phyloP scores from a whole-genome alignment of 2,888 invertebrate genomes.

The Toxonevra muliebris region DNA sequence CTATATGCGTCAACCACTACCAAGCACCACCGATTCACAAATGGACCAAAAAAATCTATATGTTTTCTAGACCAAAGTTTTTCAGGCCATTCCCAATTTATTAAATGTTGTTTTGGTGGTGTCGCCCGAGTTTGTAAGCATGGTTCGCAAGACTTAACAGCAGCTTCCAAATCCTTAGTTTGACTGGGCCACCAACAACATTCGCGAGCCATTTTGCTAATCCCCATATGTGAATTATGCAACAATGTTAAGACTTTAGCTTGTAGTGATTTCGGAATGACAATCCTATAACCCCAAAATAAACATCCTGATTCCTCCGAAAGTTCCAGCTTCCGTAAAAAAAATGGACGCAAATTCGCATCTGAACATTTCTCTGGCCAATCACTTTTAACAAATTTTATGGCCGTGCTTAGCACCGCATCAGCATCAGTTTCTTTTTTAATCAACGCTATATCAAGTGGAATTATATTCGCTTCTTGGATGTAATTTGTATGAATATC shows the following conservation, averaged over 20 bases:
- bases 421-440: conserved; percentile 1
- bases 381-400: too few species aligned
- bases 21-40: conserved; percentile 31
- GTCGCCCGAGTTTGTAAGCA: conserved; percentile 27
- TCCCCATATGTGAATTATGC: conserved; percentile 32
- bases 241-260: conserved; percentile 30
- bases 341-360: conserved; percentile 19
- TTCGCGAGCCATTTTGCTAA: conserved; percentile 36
- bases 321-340: conserved; percentile 18
- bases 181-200: conserved; percentile 45
- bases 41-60: conserved; percentile 38
- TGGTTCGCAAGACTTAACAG: conserved; percentile 18
- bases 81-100: conserved; percentile 27
- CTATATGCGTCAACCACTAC: conserved; percentile 42
- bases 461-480: not conserved
- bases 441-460: conserved; percentile 6
- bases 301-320: conserved; percentile 26
- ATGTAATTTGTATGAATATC: too few species aligned
- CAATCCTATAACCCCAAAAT: conserved; percentile 34
- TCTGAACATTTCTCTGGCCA: conserved; percentile 19
- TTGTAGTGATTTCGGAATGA: conserved; percentile 27
- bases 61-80: conserved; percentile 29
- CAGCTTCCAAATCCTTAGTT: conserved; percentile 28
- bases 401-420: not conserved
- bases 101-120: conserved; percentile 34